Base-by-base conservation (phyloP, 2,888 invertebrate species). In the Cataglyphis cursor region DNA sequence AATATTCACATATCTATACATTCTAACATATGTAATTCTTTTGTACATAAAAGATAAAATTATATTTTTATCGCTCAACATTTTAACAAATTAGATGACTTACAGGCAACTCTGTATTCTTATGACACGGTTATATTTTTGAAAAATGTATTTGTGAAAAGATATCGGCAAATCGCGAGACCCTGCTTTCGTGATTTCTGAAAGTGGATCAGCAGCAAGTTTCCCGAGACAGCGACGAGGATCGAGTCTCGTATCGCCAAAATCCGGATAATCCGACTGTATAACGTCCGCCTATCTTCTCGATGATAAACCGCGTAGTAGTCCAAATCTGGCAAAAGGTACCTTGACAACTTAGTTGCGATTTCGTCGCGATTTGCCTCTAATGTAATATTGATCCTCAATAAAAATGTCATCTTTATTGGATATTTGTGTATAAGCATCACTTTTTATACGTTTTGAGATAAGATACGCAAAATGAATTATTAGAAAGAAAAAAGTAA, bases 201-300 rank as follows among this genome's bases (percentile, higher is more conserved):
- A 80, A 88, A 85, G 65, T 88, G 57, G 81, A 83, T 85, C 83
- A 75, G n/a, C 82, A 44, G 35, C 44, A 80, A 70, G 59, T 80
- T 80, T 80, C 48, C 70, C 35, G 72, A 80, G 78, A 78, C 59
- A 78, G 59, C 78, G 18, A 44, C 44, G 31, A 35, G 82, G 59
- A 89, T 87, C 87, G 89, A 87, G 84, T 61, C 78, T 61, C 15
- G 44, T 70, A 54, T 24, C 84, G 75, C 83, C 66, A 48, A 84
- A 88, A 90, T 87, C 87, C 86, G 89, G 90, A 87, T 91, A 86
- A 90, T 89, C 88, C 90, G 86, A 88, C 85, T 89, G 86, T 89
- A 90, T 85, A 88, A 90, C 84, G 88, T 89, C 87, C 90, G 88
- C 81, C 87, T 86, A 89, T 88, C 89, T 81, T 85, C 75, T 81